phyloP scores from a whole-genome alignment of 2,113 vertebrate genomes.

The Tonatia bakeri region DNA sequence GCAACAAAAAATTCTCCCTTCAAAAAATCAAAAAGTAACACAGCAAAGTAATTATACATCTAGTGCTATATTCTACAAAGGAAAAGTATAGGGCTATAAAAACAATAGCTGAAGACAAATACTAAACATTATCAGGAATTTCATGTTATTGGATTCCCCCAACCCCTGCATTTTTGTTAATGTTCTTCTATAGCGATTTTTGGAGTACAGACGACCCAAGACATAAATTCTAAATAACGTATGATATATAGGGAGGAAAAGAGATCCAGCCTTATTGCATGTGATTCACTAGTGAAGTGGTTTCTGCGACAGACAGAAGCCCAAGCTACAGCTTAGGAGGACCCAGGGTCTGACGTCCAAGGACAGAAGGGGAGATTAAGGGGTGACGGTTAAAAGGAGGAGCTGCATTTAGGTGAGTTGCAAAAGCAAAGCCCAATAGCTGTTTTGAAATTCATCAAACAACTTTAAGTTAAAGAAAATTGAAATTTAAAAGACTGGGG shows the following conservation, averaged over 20 bases:
- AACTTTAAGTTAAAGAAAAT: not conserved
- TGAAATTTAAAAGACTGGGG: not conserved
- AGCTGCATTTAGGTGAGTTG: not conserved
- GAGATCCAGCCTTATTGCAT: not conserved
- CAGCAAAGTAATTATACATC: not conserved
- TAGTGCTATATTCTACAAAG: not conserved
- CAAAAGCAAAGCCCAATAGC: not conserved
- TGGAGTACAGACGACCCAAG: not conserved
- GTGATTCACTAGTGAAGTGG: not conserved
- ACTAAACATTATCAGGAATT: not conserved
- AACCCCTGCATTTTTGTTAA: not conserved
- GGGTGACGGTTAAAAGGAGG: not conserved
- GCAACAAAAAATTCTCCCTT: not conserved
- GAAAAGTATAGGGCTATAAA: not conserved
- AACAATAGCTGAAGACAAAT: not conserved
- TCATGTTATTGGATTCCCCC: not conserved
- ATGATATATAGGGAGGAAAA: not conserved
- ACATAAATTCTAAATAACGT: not conserved
- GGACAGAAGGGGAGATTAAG: not conserved
- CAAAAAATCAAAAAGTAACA: not conserved
- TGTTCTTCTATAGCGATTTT: not conserved
- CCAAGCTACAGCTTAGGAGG: not conserved
- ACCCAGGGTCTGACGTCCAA: not conserved
- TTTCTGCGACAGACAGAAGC: not conserved
- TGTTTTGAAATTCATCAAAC: not conserved